Evolutionary conservation across 1,140 invertebrate species (phyloP).

Genomic region (Episyrphus balteatus): DNA sequence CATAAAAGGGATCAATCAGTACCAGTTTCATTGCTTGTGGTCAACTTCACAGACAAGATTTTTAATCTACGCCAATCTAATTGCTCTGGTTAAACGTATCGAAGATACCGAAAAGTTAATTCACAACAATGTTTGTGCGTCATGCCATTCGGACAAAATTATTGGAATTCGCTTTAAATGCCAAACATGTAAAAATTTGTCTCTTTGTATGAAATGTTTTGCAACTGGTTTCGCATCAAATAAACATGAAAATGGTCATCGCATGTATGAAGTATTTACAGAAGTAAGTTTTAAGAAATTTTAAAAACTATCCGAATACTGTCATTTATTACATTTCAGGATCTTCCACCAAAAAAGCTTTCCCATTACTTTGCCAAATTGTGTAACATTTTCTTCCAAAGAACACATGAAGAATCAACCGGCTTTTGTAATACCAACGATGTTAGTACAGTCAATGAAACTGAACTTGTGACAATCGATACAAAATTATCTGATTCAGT

Average conservation of each 20-base stretch:
- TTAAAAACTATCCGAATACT: not conserved
- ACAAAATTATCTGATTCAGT: constrained; percentile 8
- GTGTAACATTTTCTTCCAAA: constrained; percentile 18
- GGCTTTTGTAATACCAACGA: constrained; percentile 24
- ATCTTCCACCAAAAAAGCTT: constrained; percentile 19
- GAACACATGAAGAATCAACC: constrained; percentile 19
- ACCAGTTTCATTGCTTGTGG: constrained; percentile 28
- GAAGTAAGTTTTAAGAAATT: constrained; percentile 10
- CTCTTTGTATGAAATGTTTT: constrained; percentile 29
- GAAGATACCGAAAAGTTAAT: constrained; percentile 30
- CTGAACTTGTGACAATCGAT: constrained; percentile 17
- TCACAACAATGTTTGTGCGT: constrained; percentile 24
- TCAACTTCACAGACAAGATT: constrained; percentile 25
- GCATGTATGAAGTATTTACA: constrained; percentile 29
- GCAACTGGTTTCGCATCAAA: constrained; percentile 16
- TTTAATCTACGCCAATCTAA: constrained; percentile 28
- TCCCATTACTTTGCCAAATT: constrained; percentile 20
- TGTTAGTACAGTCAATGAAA: constrained; percentile 4
- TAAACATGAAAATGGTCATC: constrained; percentile 23
- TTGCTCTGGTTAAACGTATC: constrained; percentile 29
- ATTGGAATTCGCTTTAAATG: constrained; percentile 33
- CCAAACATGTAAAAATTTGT: constrained; percentile 26
- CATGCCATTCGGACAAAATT: constrained; percentile 22
- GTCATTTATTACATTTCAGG: constrained; percentile 7
- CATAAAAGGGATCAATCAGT: constrained; percentile 17